Conservation (phyloP, 2,113 vertebrate species). For the Epinephelus cyanopodus region DNA sequence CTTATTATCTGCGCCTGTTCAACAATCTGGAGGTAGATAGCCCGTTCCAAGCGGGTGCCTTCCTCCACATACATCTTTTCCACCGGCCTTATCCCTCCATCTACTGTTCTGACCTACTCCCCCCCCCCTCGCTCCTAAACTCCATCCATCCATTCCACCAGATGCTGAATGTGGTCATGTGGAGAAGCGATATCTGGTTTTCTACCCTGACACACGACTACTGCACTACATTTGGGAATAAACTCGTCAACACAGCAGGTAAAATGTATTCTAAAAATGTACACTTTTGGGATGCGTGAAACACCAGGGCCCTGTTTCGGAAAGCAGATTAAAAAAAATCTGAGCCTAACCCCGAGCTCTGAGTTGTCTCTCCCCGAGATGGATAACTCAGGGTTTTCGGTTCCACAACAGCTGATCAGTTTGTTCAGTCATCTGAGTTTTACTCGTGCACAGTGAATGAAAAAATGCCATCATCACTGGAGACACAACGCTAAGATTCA, state of each 20-base stretch:
- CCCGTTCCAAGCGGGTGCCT: conserved; percentile 55
- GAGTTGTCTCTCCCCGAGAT: too few species aligned
- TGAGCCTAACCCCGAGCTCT: too few species aligned
- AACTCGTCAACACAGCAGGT: not conserved
- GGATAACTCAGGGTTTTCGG: too few species aligned
- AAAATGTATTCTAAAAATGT: not conserved
- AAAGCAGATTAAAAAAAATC: too few species aligned
- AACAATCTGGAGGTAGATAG: conserved; percentile 67
- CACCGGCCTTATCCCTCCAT: conserved; percentile 29
- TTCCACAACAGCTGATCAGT: too few species aligned
- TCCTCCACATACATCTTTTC: conserved; percentile 32
- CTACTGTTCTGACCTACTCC: not conserved
- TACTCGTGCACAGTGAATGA: too few species aligned
- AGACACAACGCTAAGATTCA: too few species aligned
- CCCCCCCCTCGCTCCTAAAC: not conserved
- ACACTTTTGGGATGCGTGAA: conserved; percentile 4
- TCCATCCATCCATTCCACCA: conserved; percentile 7
- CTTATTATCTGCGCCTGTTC: conserved; percentile 73
- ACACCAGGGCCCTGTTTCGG: too few species aligned
- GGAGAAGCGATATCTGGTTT: not conserved
- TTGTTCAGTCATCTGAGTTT: too few species aligned
- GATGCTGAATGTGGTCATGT: conserved; percentile 36
- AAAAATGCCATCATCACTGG: too few species aligned
- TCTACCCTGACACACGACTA: not conserved
- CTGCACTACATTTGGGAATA: not conserved